These are phyloP conservation scores for Aphelenchoides fujianensis DNA, from an alignment of 1,140 invertebrate species.

Conservation along the genomic window DNA sequence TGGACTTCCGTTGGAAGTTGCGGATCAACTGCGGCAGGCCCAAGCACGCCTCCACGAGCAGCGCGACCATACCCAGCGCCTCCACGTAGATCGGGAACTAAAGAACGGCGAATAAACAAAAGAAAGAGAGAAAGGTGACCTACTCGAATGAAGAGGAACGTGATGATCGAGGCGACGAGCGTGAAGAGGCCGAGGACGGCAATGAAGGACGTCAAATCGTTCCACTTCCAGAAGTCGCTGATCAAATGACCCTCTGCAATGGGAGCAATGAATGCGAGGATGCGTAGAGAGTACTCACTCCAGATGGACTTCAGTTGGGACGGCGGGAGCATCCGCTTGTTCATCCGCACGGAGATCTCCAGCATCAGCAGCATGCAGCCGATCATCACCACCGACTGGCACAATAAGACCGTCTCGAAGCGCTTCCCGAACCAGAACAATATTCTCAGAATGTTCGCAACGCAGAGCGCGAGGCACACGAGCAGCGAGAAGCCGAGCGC, in stretches of 20 bases:
- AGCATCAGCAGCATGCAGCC: conserved; percentile 91
- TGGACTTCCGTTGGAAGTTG: conserved; percentile 84
- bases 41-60: conserved; percentile 92
- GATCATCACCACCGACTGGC: conserved; percentile 97
- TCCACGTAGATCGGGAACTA: conserved; percentile 75
- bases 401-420: conserved; percentile 86
- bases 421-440: conserved; percentile 98
- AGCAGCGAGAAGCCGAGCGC: conserved; percentile 89
- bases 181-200: conserved; percentile 86
- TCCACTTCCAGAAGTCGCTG: conserved; percentile 96
- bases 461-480: conserved; percentile 86
- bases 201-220: conserved; percentile 91
- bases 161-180: conserved; percentile 75
- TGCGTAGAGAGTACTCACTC: conserved; percentile 50
- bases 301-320: conserved; percentile 57
- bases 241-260: conserved; percentile 57
- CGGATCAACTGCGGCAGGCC: conserved; percentile 85
- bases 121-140: not conserved
- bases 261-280: conserved; percentile 5
- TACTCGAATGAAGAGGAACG: conserved; percentile 79
- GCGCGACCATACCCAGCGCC: conserved; percentile 82
- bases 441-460: conserved; percentile 93
- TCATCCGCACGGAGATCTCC: conserved; percentile 83
- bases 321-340: conserved; percentile 47
- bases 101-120: conserved; percentile 21